Base-by-base conservation (phyloP, 2,888 invertebrate genomes). In the Notocelia uddmanniana region DNA sequence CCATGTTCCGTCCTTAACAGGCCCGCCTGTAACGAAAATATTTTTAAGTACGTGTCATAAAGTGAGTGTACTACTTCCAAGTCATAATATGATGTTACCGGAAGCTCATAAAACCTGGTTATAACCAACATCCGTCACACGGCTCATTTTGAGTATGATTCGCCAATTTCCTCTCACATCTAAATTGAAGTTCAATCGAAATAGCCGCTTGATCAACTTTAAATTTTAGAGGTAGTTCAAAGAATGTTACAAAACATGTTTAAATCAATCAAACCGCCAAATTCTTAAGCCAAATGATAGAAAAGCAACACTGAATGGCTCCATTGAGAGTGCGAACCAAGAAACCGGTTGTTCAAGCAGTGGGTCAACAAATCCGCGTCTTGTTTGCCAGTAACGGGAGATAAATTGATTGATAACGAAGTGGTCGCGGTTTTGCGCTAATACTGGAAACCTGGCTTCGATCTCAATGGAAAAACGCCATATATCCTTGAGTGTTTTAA, bases 1-100 rank as follows among this genome's bases (percentile, higher is more conserved):
- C 95, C 96, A 74, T 94, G 90, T 77, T 95, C 94, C 19, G 96
- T 95, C 81, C 95, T 94, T 74, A 97, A 94, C 81, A 95, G 94
- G 23, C 96, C 97, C 78, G 95, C 95, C 97, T 97, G 90, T 75
- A 76, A 68, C 74, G 52, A 75, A 75, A 76, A 2, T 15, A 6
- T 10, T 54, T 54, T 37, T 64, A 54, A 64, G 15, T 37, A 2
- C 13, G 3, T 19, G 19, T 52, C 54, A 37, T 54, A 21, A 52
- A 52, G 21, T 52, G 13, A 54, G 52, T 37, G 34, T 21, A 52
- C 37, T 21, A 54, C 19, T 64, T 64, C 37, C 54, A 54, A 50
- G 19, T 64, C 62, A 31, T 18, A 26, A 52, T 21, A n/a, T 60
- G 64, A 54, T 54, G 64, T 31, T 54, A 64, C 52, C 50, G 54